Evolutionary conservation across 2,888 invertebrate genomes (phyloP).

Genomic region (Ypsolopha scabrella): DNA sequence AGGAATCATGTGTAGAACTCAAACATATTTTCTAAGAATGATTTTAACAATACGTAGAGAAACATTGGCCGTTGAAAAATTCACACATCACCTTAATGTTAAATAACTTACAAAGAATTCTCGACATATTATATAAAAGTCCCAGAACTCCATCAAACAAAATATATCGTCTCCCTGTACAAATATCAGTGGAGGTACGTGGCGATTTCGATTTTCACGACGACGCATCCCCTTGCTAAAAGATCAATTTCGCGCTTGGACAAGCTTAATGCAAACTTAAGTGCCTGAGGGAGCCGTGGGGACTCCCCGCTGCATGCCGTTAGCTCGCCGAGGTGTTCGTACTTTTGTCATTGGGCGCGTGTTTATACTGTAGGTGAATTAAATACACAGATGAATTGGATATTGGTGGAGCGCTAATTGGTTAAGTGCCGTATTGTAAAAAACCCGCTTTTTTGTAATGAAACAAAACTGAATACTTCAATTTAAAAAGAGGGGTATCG

Average conservation of each 20-base stretch:
- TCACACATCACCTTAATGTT: not conserved
- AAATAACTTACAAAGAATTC: no score
- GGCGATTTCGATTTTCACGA: conserved; percentile 59
- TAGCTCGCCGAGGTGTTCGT: not conserved
- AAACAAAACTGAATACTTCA: no score
- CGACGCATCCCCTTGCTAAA: conserved; percentile 58
- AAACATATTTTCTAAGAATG: no score
- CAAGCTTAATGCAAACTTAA: conserved; percentile 67
- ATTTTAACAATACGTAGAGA: not conserved
- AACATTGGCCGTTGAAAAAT: not conserved
- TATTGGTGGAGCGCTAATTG: no score
- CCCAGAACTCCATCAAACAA: not conserved
- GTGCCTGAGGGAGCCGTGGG: conserved; percentile 45
- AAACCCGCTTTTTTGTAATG: no score
- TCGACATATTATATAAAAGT: no score
- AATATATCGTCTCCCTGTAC: not conserved
- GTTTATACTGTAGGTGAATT: not conserved
- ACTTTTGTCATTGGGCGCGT: not conserved
- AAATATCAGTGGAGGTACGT: conserved; percentile 52
- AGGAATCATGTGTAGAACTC: no score
- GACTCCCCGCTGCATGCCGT: not conserved
- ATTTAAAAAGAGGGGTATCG: no score
- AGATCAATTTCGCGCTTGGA: conserved; percentile 70
- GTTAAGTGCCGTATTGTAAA: no score
- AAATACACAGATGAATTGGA: no score